These are phyloP conservation scores for Drosophila arizonae DNA, from an alignment of 1,140 invertebrate species.

Conservation along the genomic window DNA sequence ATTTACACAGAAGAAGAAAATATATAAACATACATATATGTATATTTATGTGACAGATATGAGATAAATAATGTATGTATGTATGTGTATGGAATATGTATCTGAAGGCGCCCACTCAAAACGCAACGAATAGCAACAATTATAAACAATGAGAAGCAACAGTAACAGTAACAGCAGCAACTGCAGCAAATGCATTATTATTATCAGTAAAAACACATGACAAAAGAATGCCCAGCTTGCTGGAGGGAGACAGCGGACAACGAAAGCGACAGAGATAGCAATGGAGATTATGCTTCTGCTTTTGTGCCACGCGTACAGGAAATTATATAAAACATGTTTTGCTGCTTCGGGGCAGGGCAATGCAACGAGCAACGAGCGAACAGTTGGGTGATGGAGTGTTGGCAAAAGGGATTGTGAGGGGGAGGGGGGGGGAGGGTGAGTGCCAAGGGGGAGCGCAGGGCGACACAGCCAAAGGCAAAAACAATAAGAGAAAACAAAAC, in stretches of 20 bases:
- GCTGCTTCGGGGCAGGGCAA: slow-evolving; percentile 9
- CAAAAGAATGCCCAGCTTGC: slow-evolving; percentile 58
- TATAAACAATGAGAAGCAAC: slow-evolving; percentile 66
- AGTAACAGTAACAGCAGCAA: slow-evolving; percentile 32
- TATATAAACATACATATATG: neutral
- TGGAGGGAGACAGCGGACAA: slow-evolving; percentile 11
- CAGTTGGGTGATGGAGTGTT: neutral
- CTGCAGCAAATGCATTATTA: slow-evolving; percentile 71
- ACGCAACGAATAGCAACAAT: slow-evolving; percentile 48
- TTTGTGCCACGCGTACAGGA: slow-evolving; percentile 77
- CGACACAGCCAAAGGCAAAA: slow-evolving; percentile 45
- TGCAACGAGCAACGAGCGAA: neutral
- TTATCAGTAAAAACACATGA: slow-evolving; percentile 71
- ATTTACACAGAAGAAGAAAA: slow-evolving; percentile 20
- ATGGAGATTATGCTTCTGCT: slow-evolving; percentile 62
- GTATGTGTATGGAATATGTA: slow-evolving; percentile 24
- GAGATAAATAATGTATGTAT: slow-evolving; percentile 44
- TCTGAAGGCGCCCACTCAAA: slow-evolving; percentile 42
- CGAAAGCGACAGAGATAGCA: slow-evolving; percentile 13
- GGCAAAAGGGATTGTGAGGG: neutral
- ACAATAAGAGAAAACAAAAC: slow-evolving; percentile 57
- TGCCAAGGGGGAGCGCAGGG: neutral
- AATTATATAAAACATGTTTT: slow-evolving; percentile 78
- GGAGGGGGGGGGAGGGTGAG: neutral
- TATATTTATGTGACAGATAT: slow-evolving; percentile 38